Evolutionary conservation across 2,888 invertebrate species (phyloP), one percentile per base, ranked within the genome.

Genomic region (Nomada lathburiana): DNA sequence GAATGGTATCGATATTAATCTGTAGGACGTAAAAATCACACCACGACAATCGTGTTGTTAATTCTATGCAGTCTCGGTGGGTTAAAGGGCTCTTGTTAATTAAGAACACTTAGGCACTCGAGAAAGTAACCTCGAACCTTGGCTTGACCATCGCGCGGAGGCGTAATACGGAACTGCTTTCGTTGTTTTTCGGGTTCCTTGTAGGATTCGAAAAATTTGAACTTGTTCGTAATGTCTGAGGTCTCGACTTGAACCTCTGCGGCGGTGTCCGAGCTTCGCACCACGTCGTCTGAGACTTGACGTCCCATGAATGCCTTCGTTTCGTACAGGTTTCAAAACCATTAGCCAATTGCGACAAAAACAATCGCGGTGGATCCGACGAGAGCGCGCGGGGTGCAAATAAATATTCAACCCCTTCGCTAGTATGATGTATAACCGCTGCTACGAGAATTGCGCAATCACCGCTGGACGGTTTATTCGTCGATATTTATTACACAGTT

Each of bases 161-260:
- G 98, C 55, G 98, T 98, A 94, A 98, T 98, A 89, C 98, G 96
- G 95, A 98, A 98, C 93, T 96, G 95, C 94, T 96, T 97, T 90
- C 96, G 95, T 86, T 95, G 94, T 91, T 95, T 94, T 89, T 95
- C 95, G 88, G 96, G 96, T 68, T 97, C 97, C 91, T 95, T 96
- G 95, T 97, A 98, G 0, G 96, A 97, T 95, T 98, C 98, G 94
- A 98, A 98, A 95, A 98, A 98, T 94, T 97, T 97, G 95, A 98
- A 98, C 90, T 97, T 96, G 93, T 97, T 96, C 75, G 97, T 96
- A 88, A 98, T 96, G 94, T 98, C 98, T 0, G 97, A 96, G 0
- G 98, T 97, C 94, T 97, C 96, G 76, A 98, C 96, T 91, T 96
- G 95, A 29, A 98, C 96, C 89, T 98, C 97, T 80, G 97, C 97